Base-by-base conservation (phyloP, 2,888 invertebrate species). In the Polyommatus iphigenia region DNA sequence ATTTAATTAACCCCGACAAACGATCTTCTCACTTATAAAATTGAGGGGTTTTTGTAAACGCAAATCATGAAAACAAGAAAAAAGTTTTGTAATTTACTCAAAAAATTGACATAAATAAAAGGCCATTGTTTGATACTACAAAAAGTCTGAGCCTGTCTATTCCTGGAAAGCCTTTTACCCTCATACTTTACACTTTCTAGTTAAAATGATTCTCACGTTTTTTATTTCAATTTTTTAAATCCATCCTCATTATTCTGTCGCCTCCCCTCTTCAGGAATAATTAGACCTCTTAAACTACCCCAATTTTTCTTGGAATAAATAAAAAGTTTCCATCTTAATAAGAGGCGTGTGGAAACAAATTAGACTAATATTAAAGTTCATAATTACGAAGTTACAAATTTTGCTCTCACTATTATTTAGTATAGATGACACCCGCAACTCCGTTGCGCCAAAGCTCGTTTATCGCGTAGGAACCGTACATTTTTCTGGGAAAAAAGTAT, bases 211-310 rank as follows among this genome's bases (percentile, higher is more conserved):
- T 78, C 76, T 75, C 79, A 79, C 80, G 78, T 79, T 82, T 82
- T 81, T 36, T 36, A 7, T 80, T 81, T 82, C 76, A 57, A 79
- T 81, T 80, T 80, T 77, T 79, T 81, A 81, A 81, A 82, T 83
- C 81, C 81, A 82, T 79, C 80, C 80, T 82, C 80, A 81, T 82
- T 82, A 82, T 81, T 80, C 80, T 77, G 73, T 78, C 77, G 24
- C 77, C 78, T 76, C 78, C 76, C 79, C 78, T 67, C 78, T 78
- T 79, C 76, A 72, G 76, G 76, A 78, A 79, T 81, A 81, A 81
- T 80, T 79, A 76, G 78, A 77, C 76, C 78, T 71, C 41, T 67
- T 71, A 75, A 41, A 72, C 46, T 73, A 46, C 78, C 62, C 73
- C 59, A 73, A 73, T 72, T 59, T 73, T 73, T 73, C 73, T 57